Evolutionary conservation across 2,113 vertebrate genomes (phyloP), one percentile per base, ranked within the genome.

Genomic region (Pimephales promelas): DNA sequence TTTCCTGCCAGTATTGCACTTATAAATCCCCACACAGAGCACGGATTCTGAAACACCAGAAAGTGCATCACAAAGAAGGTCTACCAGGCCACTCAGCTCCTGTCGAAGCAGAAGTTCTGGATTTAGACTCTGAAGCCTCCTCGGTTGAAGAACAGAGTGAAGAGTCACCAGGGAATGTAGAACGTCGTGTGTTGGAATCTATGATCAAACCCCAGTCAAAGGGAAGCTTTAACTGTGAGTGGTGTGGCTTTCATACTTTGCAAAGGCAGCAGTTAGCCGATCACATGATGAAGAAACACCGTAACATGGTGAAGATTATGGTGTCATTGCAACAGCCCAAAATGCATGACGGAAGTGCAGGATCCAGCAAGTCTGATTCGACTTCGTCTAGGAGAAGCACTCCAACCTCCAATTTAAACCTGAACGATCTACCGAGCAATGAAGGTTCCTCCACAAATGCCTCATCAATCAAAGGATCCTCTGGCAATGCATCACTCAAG

Each of bases 271-370:
- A 94, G 86, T 97, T 97, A 96, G 97, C 97, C 84, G 94, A 96
- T 89, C 97, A 99, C 87, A 96, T 99, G 94, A 97, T 97, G 94
- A 97, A 98, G 90, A 98, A 99, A 76, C 98, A 99, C 87, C 94
- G 96, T 9, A 97, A 96, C 88, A 97, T 98, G 96, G 97, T 98
- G 71, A 98, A 99, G 92, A 97, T 98, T 85, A 92, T 98, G 66
- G 97, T 97, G 4, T 94, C 90, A 10, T 77, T 96, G 89, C 90
- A 95, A 26, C 94, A 97, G 84, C 92, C 95, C 59, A 96, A 97
- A 79, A 94, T 93, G 0, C 79, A 56, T 56, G 94, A 94, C 1
- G 92, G 92, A 0, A 87, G 91, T 66, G 64, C 90, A 18, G 91
- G 93, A 16, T 96, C 97, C 1, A 92, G 93, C 43, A 93, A 91